phyloP scores from a whole-genome alignment of 1,140 invertebrate genomes.

The Eubasilissa regina region DNA sequence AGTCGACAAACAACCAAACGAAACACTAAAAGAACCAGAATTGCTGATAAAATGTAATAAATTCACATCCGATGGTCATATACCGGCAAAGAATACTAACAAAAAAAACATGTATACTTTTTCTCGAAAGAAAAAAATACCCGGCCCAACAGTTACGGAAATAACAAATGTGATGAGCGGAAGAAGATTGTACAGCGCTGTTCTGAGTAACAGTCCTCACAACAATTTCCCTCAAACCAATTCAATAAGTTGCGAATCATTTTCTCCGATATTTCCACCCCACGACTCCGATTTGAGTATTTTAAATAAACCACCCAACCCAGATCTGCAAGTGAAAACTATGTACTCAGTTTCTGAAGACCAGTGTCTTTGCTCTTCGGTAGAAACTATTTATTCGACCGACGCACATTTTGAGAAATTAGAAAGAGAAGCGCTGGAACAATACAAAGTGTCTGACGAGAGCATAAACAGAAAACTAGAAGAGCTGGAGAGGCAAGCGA shows the following conservation, averaged over 20 bases:
- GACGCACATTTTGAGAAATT: slow-evolving; percentile 69
- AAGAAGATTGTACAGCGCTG: slow-evolving; percentile 47
- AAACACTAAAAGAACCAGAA: background rate
- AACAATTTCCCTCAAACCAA: background rate
- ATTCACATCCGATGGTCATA: slow-evolving; percentile 9
- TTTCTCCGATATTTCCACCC: background rate
- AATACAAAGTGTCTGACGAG: slow-evolving; percentile 70
- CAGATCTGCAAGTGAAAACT: slow-evolving; percentile 34
- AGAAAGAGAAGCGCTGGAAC: slow-evolving; percentile 70
- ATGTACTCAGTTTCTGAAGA: background rate
- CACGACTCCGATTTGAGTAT: background rate
- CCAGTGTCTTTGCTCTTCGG: slow-evolving; percentile 27
- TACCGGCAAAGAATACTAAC: background rate
- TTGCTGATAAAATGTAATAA: slow-evolving; percentile 10
- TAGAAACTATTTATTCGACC: slow-evolving; percentile 46
- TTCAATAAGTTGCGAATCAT: slow-evolving; percentile 8
- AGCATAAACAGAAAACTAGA: slow-evolving; percentile 70
- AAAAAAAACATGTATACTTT: background rate
- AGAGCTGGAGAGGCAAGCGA: slow-evolving; percentile 68
- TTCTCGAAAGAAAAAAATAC: slow-evolving; percentile 15
- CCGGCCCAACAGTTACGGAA: slow-evolving; percentile 11
- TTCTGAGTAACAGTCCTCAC: slow-evolving; percentile 29
- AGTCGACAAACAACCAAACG: background rate
- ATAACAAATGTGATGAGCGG: slow-evolving; percentile 16
- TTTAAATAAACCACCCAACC: background rate